Evolutionary conservation across 2,797 vertebrate species (phyloP).

Genomic region (Petrocephalus sullivani): DNA sequence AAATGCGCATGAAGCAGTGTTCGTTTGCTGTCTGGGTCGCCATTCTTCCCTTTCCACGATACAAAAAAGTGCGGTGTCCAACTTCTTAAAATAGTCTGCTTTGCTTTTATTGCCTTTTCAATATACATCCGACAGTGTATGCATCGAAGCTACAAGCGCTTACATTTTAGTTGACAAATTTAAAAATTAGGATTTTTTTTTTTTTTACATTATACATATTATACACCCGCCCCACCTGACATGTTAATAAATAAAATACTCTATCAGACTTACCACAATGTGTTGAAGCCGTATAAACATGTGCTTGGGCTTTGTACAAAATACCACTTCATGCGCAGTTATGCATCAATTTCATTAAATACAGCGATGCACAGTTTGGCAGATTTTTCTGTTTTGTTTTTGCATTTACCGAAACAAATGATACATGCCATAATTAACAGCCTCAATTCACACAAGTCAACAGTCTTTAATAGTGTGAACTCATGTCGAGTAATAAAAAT

Average conservation of each 20-base stretch:
- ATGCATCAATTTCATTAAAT: background rate
- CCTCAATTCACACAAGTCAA: background rate
- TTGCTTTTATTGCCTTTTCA: constrained; percentile 58
- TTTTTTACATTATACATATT: constrained; percentile 66
- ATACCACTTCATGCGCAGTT: background rate
- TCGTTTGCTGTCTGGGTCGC: background rate
- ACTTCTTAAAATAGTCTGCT: constrained; percentile 11
- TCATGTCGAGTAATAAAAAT: background rate
- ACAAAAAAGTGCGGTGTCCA: background rate
- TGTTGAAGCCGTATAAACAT: background rate
- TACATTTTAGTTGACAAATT: constrained; percentile 58
- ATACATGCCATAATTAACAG: background rate
- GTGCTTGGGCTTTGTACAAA: background rate
- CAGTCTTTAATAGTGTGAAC: background rate
- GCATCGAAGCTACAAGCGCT: constrained; percentile 68
- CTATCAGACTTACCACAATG: background rate
- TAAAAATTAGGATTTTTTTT: constrained; percentile 69
- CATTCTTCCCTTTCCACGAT: background rate
- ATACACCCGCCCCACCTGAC: constrained; percentile 69
- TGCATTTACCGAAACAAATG: background rate
- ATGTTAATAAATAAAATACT: constrained; percentile 75
- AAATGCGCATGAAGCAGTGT: background rate
- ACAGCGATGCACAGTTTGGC: background rate
- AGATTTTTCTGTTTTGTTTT: background rate
- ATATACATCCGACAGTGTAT: constrained; percentile 59